Percentiles rank a stretch among this genome's conserved stretches.
These are phyloP conservation scores for Drosophila saltans DNA, from an alignment of 1,140 invertebrate genomes.

Conservation along the genomic window DNA sequence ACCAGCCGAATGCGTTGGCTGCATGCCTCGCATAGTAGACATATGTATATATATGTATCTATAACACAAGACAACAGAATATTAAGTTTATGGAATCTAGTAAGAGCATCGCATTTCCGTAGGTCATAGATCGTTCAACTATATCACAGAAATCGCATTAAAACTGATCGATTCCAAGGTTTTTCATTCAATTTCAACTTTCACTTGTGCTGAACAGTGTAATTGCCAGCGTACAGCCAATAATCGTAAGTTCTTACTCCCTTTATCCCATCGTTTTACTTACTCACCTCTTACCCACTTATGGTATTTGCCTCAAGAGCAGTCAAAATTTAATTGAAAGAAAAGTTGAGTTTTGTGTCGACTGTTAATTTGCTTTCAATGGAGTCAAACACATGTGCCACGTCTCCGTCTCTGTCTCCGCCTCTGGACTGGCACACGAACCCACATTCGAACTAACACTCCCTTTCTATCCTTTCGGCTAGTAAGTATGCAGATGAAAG, in stretches of 20 bases:
- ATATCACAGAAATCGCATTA: too few species aligned
- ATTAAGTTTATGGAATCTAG: neutral
- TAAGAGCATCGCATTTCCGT: too few species aligned
- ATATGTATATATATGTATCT: neutral
- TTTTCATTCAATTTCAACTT: neutral
- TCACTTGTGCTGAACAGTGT: slow-evolving; percentile 28
- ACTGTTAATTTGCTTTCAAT: slow-evolving; percentile 79
- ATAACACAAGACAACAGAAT: neutral
- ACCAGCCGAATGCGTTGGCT: slow-evolving; percentile 33
- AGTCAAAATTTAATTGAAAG: slow-evolving; percentile 77
- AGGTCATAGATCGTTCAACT: too few species aligned
- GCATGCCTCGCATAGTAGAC: neutral
- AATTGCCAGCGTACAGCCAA: slow-evolving; percentile 24
- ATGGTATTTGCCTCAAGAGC: neutral
- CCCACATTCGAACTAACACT: neutral
- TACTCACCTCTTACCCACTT: neutral
- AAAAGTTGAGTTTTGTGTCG: slow-evolving; percentile 68
- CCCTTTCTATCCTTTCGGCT: slow-evolving; percentile 6
- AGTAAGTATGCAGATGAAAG: slow-evolving; percentile 24
- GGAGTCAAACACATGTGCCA: slow-evolving; percentile 69
- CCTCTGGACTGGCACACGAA: neutral
- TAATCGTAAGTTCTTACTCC: slow-evolving; percentile 38
- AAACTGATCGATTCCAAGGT: too few species aligned
- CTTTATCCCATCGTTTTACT: neutral
- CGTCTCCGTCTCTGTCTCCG: slow-evolving; percentile 22